These are phyloP conservation scores for Chrysochloris asiatica DNA, from an alignment of 2,113 vertebrate genomes.

Conservation along the genomic window DNA sequence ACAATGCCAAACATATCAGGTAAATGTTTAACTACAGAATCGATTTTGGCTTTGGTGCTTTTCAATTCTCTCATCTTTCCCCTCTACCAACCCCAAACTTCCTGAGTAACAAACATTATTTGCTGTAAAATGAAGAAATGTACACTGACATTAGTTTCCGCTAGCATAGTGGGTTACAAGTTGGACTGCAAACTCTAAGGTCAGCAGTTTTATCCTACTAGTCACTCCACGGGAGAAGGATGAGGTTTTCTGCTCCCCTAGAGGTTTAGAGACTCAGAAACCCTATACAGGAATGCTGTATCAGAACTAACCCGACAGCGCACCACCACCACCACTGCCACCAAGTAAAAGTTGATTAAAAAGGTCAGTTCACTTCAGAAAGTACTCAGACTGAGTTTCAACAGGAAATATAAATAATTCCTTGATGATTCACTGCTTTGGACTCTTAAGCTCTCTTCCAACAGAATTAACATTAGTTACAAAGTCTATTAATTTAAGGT, in stretches of 20 bases:
- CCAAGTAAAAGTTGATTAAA: constrained; percentile 43
- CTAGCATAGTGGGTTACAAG: too few species aligned
- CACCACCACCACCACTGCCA: too few species aligned
- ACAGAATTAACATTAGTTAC: constrained; percentile 20
- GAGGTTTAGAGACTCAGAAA: too few species aligned
- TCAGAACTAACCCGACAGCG: too few species aligned
- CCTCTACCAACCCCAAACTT: not conserved
- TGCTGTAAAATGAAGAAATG: constrained; percentile 28
- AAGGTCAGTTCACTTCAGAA: constrained; percentile 20
- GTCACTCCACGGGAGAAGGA: too few species aligned
- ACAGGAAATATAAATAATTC: constrained; percentile 51
- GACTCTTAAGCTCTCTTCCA: not conserved
- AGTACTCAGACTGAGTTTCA: constrained; percentile 13
- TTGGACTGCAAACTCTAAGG: too few species aligned
- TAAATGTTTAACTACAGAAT: constrained; percentile 19
- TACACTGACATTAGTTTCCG: not conserved
- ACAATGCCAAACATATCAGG: constrained; percentile 15
- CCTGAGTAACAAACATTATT: constrained; percentile 47
- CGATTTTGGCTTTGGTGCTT: not conserved
- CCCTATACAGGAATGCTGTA: too few species aligned
- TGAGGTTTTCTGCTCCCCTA: too few species aligned
- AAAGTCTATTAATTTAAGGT: constrained; percentile 52
- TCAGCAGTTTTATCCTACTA: too few species aligned
- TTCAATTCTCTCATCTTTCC: not conserved
- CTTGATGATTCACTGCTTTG: constrained; percentile 37